phyloP scores from a whole-genome alignment of 64 coral and sea anemone species.

The Orbicella faveolata region DNA sequence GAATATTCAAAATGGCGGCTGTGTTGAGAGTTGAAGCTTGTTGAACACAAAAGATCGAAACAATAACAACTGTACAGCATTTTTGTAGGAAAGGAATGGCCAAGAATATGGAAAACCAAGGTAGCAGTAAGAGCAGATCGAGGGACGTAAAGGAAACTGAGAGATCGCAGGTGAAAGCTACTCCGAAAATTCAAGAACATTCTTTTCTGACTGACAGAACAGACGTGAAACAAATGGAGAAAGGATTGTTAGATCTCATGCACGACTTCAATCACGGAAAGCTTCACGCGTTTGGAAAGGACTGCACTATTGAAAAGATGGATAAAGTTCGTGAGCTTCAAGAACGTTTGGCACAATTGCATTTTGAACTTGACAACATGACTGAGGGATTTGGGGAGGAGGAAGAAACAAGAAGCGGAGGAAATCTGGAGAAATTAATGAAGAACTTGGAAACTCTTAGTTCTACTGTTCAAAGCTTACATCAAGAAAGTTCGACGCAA shows the following conservation, averaged over 20 bases:
- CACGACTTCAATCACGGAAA: slow-evolving; percentile 95
- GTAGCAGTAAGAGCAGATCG: slow-evolving; percentile 17
- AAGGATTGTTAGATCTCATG: slow-evolving; percentile 90
- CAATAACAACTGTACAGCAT: neutral
- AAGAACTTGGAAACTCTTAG: slow-evolving; percentile 91
- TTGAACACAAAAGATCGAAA: neutral
- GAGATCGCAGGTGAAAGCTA: slow-evolving; percentile 18
- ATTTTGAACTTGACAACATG: slow-evolving; percentile 88
- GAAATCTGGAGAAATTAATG: slow-evolving; percentile 95
- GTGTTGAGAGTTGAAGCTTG: neutral
- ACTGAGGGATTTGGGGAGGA: slow-evolving; percentile 62
- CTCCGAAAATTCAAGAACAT: slow-evolving; percentile 73
- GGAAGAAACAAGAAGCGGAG: slow-evolving; percentile 65
- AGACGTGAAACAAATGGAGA: slow-evolving; percentile 98
- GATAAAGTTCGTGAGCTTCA: slow-evolving; percentile 96
- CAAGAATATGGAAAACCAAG: slow-evolving; percentile 4
- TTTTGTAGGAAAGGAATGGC: neutral
- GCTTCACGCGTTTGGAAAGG: slow-evolving; percentile 94
- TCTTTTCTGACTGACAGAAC: slow-evolving; percentile 94
- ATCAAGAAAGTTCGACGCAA: slow-evolving; percentile 67
- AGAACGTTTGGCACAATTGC: slow-evolving; percentile 84
- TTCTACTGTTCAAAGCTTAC: slow-evolving; percentile 89
- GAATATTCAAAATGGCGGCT: slow-evolving; percentile 27
- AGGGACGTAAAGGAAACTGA: slow-evolving; percentile 25
- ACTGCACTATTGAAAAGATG: slow-evolving; percentile 97